Evolutionary conservation across 1,140 invertebrate species (phyloP), one percentile per base, ranked within the genome.

Genomic region (Bombus cullumanus): DNA sequence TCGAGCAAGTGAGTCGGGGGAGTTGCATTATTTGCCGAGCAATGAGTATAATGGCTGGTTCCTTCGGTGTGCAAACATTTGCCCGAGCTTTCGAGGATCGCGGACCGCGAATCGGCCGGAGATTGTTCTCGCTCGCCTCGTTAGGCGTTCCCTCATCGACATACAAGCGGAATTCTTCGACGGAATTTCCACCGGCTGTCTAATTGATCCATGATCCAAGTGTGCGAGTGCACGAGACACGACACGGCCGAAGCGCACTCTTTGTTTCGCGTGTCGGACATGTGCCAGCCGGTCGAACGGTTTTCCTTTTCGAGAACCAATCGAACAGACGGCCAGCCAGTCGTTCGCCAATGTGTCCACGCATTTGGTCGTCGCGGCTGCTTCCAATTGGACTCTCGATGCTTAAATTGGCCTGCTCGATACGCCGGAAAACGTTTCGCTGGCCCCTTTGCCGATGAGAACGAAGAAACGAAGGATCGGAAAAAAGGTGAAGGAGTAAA

Each of bases 21-120:
- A 90, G 91, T 90, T 93, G 92, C 86, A 92, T 91, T 94, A 93
- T 94, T 94, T 94, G 92, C 90, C 89, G 81, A 92, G 92, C 84
- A 91, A 92, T 86, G 91, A 88, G 89, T 83, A 89, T 89, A 90
- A 89, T 83, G 78, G 87, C 66, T 78, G 87, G 90, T 85, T 86
- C 80, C 69, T 88, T 82, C 83, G 77, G 77, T 69, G 84, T 68
- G 81, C 79, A 91, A 90, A 91, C 87, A 90, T 90, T 91, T 90
- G 84, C 84, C 12, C 71, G 62, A 59, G 80, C 77, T 75, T 66
- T 83, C 89, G 82, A 74, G 89, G 66, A 88, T 90, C 79, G 78
- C 76, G 87, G 69, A 66, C 41, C 71, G 83, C 83, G 89, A 80
- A 79, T 84, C 74, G 75, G 15, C 28, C 34, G 18, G 31, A 57